phyloP scores from a whole-genome alignment of 2,888 invertebrate genomes.

The Molanna angustata region DNA sequence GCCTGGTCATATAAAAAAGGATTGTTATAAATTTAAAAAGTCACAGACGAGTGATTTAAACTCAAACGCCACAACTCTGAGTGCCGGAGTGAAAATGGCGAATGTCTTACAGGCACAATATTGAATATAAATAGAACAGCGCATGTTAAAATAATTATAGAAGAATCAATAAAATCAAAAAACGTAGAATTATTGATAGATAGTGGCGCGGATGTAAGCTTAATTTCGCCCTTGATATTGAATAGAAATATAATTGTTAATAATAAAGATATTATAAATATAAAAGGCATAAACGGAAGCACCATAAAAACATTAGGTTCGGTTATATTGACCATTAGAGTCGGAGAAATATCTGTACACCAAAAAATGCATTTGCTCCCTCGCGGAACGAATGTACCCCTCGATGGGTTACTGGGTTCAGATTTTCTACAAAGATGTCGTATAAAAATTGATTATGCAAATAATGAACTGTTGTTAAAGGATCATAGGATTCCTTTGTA shows the following conservation, averaged over 20 bases:
- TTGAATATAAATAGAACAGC: background rate
- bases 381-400: background rate
- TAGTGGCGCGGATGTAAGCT: background rate
- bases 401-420: conserved; percentile 1
- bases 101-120: background rate
- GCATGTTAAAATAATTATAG: background rate
- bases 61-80: background rate
- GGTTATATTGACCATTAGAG: background rate
- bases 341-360: background rate
- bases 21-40: conserved; percentile 1
- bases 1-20: background rate
- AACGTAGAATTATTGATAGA: background rate
- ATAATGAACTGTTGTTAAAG: background rate
- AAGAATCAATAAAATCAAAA: background rate
- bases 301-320: background rate
- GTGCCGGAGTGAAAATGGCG: background rate
- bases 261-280: background rate
- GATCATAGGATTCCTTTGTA: background rate
- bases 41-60: background rate
- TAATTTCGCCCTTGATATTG: background rate
- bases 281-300: background rate
- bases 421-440: background rate
- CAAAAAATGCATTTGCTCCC: background rate
- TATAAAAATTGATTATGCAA: background rate
- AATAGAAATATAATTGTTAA: background rate